phyloP scores from a whole-genome alignment of 2,888 invertebrate genomes.

The Archaeoteleia sp. region DNA sequence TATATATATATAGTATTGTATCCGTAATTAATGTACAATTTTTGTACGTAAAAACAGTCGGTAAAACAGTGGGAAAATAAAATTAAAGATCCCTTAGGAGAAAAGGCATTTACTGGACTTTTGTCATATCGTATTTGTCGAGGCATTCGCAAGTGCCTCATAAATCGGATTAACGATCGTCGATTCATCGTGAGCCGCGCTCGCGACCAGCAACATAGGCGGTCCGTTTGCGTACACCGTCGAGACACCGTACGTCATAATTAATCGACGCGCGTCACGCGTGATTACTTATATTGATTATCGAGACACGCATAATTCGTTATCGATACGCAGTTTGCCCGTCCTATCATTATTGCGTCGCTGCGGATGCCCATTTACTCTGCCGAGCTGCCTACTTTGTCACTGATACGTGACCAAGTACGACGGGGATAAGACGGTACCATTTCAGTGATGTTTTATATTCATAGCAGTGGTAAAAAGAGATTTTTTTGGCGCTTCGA shows the following conservation, averaged over 20 bases:
- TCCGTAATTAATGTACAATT: too few relatives aligned
- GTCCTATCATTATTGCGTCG: slow-evolving; percentile 3
- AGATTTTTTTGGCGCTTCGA: too few relatives aligned
- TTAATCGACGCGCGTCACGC: slow-evolving; percentile 16
- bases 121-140: slow-evolving; percentile 1
- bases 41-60: too few relatives aligned
- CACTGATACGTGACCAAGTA: not conserved
- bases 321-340: slow-evolving; percentile 7
- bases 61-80: too few relatives aligned
- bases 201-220: not conserved
- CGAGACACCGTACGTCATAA: slow-evolving; percentile 10
- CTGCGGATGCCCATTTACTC: slow-evolving; percentile 1
- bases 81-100: too few relatives aligned
- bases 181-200: slow-evolving; percentile 11
- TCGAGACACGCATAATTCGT: slow-evolving; percentile 19
- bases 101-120: slow-evolving; percentile 7
- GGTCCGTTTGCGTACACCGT: slow-evolving; percentile 1
- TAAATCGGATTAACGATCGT: slow-evolving; percentile 27
- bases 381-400: not conserved
- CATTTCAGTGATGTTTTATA: too few relatives aligned
- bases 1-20: too few relatives aligned
- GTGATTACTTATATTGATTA: slow-evolving; percentile 28
- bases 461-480: too few relatives aligned
- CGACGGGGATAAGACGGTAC: too few relatives aligned
- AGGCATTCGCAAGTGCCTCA: slow-evolving; percentile 5